phyloP scores from a whole-genome alignment of 64 coral and sea anemone species.

The Stichodactyla helianthus region DNA sequence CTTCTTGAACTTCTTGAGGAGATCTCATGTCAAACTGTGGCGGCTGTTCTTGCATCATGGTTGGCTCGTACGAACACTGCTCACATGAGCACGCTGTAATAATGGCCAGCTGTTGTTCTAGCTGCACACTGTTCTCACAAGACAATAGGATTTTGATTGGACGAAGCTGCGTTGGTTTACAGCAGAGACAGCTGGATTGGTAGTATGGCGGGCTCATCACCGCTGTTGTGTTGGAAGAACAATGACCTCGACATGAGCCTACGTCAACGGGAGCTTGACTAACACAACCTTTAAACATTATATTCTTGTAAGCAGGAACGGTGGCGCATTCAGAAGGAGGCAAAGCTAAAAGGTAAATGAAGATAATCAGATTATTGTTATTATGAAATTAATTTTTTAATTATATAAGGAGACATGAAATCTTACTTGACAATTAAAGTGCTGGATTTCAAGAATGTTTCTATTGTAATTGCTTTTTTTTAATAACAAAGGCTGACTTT shows the following conservation, averaged over 20 bases:
- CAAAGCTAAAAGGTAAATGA: background rate
- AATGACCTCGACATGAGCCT: conserved; percentile 47
- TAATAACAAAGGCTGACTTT: too few species aligned
- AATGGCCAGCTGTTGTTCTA: conserved; percentile 39
- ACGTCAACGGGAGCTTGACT: conserved; percentile 35
- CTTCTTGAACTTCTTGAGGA: background rate
- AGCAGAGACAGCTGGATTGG: conserved; percentile 46
- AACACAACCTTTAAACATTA: conserved; percentile 28
- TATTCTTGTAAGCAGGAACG: conserved; percentile 31
- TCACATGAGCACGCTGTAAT: conserved; percentile 56
- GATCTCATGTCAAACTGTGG: background rate
- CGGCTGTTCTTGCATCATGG: background rate
- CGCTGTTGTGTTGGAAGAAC: conserved; percentile 49
- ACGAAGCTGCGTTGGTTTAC: conserved; percentile 42
- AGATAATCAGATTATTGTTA: background rate
- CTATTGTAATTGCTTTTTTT: too few species aligned
- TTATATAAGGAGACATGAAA: too few species aligned
- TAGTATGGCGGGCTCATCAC: conserved; percentile 48
- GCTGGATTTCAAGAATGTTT: too few species aligned
- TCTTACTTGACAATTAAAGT: too few species aligned
- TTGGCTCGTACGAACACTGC: conserved; percentile 27
- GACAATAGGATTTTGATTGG: conserved; percentile 26
- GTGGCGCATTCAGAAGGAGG: conserved; percentile 16
- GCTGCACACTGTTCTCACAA: conserved; percentile 13
- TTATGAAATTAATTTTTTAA: too few species aligned